These are phyloP conservation scores for Lypha dubia DNA, from an alignment of 2,888 invertebrate genomes.

Conservation along the genomic window DNA sequence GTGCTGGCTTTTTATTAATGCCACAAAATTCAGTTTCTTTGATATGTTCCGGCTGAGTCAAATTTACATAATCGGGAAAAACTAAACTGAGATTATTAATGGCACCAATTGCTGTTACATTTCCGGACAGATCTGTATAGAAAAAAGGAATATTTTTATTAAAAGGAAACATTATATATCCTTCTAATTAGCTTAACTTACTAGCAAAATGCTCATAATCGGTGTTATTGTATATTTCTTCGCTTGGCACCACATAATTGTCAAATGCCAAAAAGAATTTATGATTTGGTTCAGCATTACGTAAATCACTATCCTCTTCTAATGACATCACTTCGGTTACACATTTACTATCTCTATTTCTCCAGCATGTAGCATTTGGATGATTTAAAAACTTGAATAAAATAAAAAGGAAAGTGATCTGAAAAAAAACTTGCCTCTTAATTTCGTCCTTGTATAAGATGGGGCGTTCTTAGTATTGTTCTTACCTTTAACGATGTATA, in stretches of 20 bases:
- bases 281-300: conserved; percentile 74
- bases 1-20: conserved; percentile 72
- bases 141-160: neutral
- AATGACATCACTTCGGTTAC: conserved; percentile 73
- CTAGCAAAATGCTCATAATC: conserved; percentile 77
- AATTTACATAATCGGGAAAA: conserved; percentile 90
- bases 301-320: conserved; percentile 72
- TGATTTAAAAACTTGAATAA: conserved; percentile 73
- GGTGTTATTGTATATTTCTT: conserved; percentile 74
- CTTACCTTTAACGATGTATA: conserved; percentile 68
- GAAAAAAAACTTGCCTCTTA: no score
- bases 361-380: conserved; percentile 76
- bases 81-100: conserved; percentile 90
- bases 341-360: conserved; percentile 69
- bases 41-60: conserved; percentile 86
- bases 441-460: no score
- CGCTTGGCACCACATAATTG: conserved; percentile 75
- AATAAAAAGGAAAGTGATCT: neutral
- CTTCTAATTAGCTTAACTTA: conserved; percentile 63
- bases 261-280: conserved; percentile 76
- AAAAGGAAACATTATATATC: no score
- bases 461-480: no score
- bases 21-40: conserved; percentile 79
- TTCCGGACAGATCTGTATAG: conserved; percentile 73
- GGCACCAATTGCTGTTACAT: conserved; percentile 83